A percentile compares a stretch with the other conserved stretches of the same genome.
Evolutionary conservation across 1,140 invertebrate genomes (phyloP).

Genomic region (Psix sp.): DNA sequence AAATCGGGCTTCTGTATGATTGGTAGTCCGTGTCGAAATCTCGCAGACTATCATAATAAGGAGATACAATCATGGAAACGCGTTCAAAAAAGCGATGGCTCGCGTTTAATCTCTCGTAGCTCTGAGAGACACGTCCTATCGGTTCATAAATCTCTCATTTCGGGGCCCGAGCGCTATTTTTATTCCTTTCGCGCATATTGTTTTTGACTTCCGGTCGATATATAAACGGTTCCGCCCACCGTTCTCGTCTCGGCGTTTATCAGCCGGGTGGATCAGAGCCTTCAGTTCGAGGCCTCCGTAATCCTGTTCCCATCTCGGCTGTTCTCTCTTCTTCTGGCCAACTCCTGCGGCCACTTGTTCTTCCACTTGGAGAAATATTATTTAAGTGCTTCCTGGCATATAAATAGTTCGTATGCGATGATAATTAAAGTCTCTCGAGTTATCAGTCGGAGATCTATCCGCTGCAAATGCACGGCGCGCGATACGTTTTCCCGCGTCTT

Average conservation of each 20-base stretch:
- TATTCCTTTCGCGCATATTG: constrained; percentile 70
- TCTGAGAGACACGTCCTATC: constrained; percentile 55
- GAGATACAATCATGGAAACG: constrained; percentile 31
- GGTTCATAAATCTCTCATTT: constrained; percentile 61
- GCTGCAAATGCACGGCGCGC: constrained; percentile 61
- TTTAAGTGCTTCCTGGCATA: constrained; percentile 78
- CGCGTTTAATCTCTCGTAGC: constrained; percentile 47
- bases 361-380: constrained; percentile 74
- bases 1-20: not conserved
- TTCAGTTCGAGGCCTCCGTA: constrained; percentile 65
- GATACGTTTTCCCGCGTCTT: constrained; percentile 51
- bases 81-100: constrained; percentile 14
- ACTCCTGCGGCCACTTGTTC: constrained; percentile 13
- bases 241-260: constrained; percentile 60
- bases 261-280: constrained; percentile 68
- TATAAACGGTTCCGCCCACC: constrained; percentile 68
- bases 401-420: constrained; percentile 75
- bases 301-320: constrained; percentile 67
- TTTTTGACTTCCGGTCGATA: constrained; percentile 75
- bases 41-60: constrained; percentile 26
- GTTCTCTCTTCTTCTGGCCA: constrained; percentile 8
- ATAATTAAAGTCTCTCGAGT: constrained; percentile 74
- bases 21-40: constrained; percentile 28
- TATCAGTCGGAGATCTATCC: constrained; percentile 60
- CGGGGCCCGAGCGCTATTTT: constrained; percentile 54